A percentile compares a stretch with the other conserved stretches of the same genome.
phyloP scores from a whole-genome alignment of 2,797 vertebrate species.

The Arrhamphus sclerolepis region DNA sequence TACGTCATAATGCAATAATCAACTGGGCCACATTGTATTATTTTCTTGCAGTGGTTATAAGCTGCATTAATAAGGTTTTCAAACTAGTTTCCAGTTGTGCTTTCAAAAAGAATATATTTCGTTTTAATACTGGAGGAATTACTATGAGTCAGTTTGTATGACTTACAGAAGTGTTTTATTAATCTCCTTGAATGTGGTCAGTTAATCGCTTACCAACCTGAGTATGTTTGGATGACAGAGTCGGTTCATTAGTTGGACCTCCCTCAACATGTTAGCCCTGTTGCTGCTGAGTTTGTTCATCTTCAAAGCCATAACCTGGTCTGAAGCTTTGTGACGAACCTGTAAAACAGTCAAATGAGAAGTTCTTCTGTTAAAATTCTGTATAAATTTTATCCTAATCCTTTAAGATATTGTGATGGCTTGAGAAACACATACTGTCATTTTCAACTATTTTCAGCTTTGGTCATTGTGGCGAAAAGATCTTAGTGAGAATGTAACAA shows the following conservation, averaged over 20 bases:
- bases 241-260: slow-evolving; percentile 97
- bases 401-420: too few relatives aligned
- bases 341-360: slow-evolving; percentile 57
- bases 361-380: not conserved
- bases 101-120: not conserved
- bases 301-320: slow-evolving; percentile 98
- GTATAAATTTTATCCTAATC: too few relatives aligned
- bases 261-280: slow-evolving; percentile 95
- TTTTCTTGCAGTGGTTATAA: slow-evolving; percentile 9
- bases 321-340: slow-evolving; percentile 93
- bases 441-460: too few relatives aligned
- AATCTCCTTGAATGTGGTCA: not conserved
- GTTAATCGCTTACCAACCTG: slow-evolving; percentile 51
- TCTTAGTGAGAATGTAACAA: slow-evolving; percentile 1
- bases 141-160: too few relatives aligned
- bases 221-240: slow-evolving; percentile 88
- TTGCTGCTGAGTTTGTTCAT: slow-evolving; percentile 98
- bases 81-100: too few relatives aligned
- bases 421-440: too few relatives aligned
- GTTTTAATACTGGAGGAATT: not conserved
- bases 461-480: not conserved
- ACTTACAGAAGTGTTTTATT: not conserved
- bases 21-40: not conserved
- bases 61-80: not conserved
- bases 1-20: slow-evolving; percentile 3